Evolutionary conservation across 2,888 invertebrate species (phyloP).

Genomic region (Ormyrus nitidulus): DNA sequence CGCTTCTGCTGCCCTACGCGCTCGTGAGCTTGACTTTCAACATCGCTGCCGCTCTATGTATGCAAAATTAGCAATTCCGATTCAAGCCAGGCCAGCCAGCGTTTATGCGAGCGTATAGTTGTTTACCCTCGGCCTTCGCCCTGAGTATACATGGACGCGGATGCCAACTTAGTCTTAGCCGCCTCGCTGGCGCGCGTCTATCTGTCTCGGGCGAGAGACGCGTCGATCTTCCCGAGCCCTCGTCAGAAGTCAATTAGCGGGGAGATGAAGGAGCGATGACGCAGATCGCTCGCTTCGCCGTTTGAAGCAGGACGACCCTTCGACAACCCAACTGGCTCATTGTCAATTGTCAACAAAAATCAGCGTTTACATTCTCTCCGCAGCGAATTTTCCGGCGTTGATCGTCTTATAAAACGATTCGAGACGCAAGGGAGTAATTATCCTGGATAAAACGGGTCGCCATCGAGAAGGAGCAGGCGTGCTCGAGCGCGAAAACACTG

Average conservation of each 20-base stretch:
- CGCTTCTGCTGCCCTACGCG: background rate
- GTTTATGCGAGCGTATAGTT: background rate
- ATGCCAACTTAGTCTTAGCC: background rate
- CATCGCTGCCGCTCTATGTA: constrained; percentile 7
- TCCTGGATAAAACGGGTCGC: constrained; percentile 46
- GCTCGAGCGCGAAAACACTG: constrained; percentile 13
- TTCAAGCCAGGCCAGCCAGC: background rate
- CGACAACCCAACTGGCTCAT: too few relatives aligned
- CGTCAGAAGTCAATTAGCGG: too few relatives aligned
- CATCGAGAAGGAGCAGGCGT: background rate
- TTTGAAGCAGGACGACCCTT: too few relatives aligned
- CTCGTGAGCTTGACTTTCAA: constrained; percentile 42
- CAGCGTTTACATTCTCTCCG: too few relatives aligned
- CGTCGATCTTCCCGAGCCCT: too few relatives aligned
- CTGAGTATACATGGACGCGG: background rate
- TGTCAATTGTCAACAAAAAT: too few relatives aligned
- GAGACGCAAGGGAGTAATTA: constrained; percentile 61
- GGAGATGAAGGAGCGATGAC: too few relatives aligned
- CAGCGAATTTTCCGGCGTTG: too few relatives aligned
- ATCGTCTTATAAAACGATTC: too few relatives aligned
- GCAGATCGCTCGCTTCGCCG: too few relatives aligned
- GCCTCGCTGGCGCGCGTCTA: too few relatives aligned
- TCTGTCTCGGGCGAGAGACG: too few relatives aligned
- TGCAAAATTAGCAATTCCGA: constrained; percentile 50
- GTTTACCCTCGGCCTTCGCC: background rate